Evolutionary conservation across 2,113 vertebrate species (phyloP).

Genomic region (Eira barbara): DNA sequence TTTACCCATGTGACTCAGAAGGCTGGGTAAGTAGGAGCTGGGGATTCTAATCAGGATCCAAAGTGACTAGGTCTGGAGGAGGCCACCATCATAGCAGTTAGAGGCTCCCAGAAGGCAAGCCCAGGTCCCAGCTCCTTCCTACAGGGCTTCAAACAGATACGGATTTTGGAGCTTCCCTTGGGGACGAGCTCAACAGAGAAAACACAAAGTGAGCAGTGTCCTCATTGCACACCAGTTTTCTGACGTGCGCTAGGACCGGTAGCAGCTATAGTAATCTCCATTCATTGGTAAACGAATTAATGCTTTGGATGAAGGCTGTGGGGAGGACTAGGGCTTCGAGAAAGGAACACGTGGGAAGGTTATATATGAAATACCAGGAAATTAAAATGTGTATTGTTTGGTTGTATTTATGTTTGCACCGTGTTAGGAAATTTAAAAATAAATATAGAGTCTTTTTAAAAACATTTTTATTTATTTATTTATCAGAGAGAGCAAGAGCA

Average conservation of each 20-base stretch:
- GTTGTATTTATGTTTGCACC: background rate
- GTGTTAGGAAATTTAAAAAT: background rate
- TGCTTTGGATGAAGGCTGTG: background rate
- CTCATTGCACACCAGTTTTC: background rate
- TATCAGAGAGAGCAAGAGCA: background rate
- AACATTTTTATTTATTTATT: background rate
- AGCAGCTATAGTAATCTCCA: background rate
- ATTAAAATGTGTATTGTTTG: constrained; percentile 1
- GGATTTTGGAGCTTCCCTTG: background rate
- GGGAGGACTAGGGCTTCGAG: background rate
- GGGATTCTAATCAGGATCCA: background rate
- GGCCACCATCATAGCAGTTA: background rate
- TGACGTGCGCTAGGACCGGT: background rate
- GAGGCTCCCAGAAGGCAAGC: background rate
- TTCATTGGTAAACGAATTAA: constrained; percentile 8
- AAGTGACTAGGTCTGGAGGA: background rate
- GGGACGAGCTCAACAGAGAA: background rate
- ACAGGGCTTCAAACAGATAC: background rate
- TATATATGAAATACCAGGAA: background rate
- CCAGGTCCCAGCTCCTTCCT: background rate
- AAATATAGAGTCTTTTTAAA: background rate
- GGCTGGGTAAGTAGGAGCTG: background rate
- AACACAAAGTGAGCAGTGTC: background rate
- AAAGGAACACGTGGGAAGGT: background rate
- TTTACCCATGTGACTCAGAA: background rate